Conservation (phyloP, 2,797 vertebrate genomes). For the Molothrus ater region DNA sequence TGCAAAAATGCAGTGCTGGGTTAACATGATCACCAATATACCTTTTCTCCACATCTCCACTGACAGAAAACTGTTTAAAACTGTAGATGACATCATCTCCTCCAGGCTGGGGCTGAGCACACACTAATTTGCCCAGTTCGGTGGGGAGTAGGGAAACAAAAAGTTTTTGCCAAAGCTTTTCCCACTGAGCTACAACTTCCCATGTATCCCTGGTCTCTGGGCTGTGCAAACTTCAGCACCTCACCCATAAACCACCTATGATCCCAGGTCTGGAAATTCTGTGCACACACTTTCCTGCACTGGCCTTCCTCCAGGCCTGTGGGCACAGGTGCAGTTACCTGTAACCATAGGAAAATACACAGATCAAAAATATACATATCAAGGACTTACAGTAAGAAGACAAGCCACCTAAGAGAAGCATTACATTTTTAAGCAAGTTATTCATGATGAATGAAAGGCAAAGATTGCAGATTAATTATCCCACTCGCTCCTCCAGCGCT, state of each 20-base stretch:
- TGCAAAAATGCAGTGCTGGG: neutral
- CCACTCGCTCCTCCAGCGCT: conserved; percentile 4
- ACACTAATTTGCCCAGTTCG: neutral
- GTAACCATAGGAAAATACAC: neutral
- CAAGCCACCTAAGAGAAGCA: neutral
- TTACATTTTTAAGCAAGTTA: neutral
- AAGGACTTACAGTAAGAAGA: neutral
- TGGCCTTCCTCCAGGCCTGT: neutral
- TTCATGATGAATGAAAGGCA: conserved; percentile 44
- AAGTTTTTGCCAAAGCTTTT: neutral
- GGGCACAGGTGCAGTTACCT: neutral
- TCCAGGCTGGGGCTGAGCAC: neutral
- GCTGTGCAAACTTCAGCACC: neutral
- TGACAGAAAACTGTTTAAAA: neutral
- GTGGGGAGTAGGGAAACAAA: neutral
- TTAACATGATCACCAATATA: neutral
- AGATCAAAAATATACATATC: neutral
- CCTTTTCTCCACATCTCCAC: neutral
- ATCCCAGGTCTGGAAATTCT: neutral
- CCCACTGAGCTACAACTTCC: neutral
- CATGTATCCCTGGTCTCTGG: fast-evolving
- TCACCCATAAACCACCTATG: neutral
- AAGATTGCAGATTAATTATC: conserved; percentile 57
- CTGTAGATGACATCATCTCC: neutral
- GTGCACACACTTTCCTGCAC: neutral